Percentiles rank a stretch among this genome's conserved stretches.
phyloP scores from a whole-genome alignment of 2,797 vertebrate species.

The Apogon talboti region DNA sequence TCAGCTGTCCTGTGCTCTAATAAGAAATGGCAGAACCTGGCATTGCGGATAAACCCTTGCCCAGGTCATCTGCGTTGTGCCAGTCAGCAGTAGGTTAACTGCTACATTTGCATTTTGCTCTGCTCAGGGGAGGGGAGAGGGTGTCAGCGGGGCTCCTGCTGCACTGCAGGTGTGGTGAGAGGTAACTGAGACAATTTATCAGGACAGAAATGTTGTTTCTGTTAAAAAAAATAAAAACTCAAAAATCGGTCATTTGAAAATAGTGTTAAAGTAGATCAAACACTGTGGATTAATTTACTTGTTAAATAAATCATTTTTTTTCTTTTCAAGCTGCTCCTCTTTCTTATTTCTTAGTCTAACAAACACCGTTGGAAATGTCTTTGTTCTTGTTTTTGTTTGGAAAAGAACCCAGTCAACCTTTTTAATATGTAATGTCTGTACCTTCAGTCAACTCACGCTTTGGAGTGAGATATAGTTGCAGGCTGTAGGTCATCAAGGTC shows the following conservation, averaged over 20 bases:
- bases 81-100: constrained; percentile 33
- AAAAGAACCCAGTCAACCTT: neutral
- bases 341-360: neutral
- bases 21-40: constrained; percentile 40
- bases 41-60: constrained; percentile 28
- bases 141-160: constrained; percentile 15
- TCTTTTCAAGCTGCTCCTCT: constrained; percentile 9
- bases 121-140: constrained; percentile 6
- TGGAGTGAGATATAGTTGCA: neutral
- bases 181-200: neutral
- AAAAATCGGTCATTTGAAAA: neutral
- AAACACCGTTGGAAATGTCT: neutral
- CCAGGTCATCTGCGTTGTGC: constrained; percentile 19
- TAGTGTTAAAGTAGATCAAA: neutral
- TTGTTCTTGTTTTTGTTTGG: neutral
- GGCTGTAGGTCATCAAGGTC: constrained; percentile 7
- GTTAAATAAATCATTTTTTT: neutral
- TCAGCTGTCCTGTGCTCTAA: constrained; percentile 5
- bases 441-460: neutral
- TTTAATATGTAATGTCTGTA: constrained; percentile 12
- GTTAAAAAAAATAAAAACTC: no score
- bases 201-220: neutral
- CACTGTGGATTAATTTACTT: constrained; percentile 9
- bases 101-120: constrained; percentile 51
- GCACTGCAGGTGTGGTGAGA: constrained; percentile 52